phyloP scores from a whole-genome alignment of 2,797 vertebrate genomes.

The Mycteria americana region DNA sequence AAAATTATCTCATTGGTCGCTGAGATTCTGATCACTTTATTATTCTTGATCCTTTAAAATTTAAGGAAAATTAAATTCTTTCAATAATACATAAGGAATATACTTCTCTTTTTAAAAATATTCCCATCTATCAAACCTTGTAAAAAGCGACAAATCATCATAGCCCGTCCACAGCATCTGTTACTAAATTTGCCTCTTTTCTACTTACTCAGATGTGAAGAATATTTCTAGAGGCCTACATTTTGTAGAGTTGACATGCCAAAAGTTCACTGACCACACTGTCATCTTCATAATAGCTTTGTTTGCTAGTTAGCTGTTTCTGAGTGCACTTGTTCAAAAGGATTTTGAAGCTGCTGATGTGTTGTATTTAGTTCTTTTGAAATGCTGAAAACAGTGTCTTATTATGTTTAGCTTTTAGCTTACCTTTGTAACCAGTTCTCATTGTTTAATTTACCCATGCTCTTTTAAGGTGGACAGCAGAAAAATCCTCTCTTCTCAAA shows the following conservation, averaged over 20 bases:
- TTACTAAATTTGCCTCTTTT: constrained; percentile 25
- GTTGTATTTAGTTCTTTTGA: constrained; percentile 60
- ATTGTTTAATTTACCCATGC: neutral
- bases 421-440: constrained; percentile 46
- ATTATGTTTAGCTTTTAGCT: constrained; percentile 59
- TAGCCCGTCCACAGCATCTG: neutral
- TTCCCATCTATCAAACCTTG: neutral
- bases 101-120: neutral
- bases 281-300: constrained; percentile 59
- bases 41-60: neutral
- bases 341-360: constrained; percentile 68
- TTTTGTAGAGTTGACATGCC: constrained; percentile 18
- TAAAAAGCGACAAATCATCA: neutral
- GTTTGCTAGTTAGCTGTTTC: constrained; percentile 67
- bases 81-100: neutral
- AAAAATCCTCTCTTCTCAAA: neutral
- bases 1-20: neutral
- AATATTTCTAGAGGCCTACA: constrained; percentile 32
- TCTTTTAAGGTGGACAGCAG: constrained; percentile 38
- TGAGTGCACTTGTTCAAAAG: constrained; percentile 62
- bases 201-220: neutral
- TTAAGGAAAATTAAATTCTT: neutral
- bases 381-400: constrained; percentile 67
- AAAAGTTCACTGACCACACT: constrained; percentile 49
- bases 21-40: neutral